These are phyloP conservation scores for Clytia hemisphaerica DNA, from an alignment of 30 jellyfish, hydroid and myxozoan genomes.

Conservation along the genomic window DNA sequence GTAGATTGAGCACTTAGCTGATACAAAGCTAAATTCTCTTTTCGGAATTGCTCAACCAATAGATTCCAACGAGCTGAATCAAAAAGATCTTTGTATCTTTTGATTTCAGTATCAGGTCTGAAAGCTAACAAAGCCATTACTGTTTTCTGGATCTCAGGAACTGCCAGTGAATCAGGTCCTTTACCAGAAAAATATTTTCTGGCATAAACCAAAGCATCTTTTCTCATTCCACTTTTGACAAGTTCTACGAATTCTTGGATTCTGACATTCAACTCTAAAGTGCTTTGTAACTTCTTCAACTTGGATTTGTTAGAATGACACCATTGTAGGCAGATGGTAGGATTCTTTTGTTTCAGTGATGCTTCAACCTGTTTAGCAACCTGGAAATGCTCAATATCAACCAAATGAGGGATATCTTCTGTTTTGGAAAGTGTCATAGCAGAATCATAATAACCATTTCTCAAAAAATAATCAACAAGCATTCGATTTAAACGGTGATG, in stretches of 20 bases:
- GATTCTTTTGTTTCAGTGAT: conserved; percentile 50
- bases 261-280: conserved; percentile 82
- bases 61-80: conserved; percentile 72
- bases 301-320: conserved; percentile 90
- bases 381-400: conserved; percentile 78
- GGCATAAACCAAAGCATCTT: conserved; percentile 86
- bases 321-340: conserved; percentile 87
- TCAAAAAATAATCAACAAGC: conserved; percentile 82
- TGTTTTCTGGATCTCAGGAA: conserved; percentile 65
- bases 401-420: conserved; percentile 58
- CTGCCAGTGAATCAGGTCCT: conserved; percentile 31
- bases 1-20: conserved; percentile 85
- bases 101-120: conserved; percentile 51
- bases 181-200: conserved; percentile 68
- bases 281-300: conserved; percentile 71
- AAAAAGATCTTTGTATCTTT: conserved; percentile 64
- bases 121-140: conserved; percentile 89
- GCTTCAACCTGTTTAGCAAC: conserved; percentile 84
- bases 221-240: conserved; percentile 50
- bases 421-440: conserved; percentile 74
- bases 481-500: conserved; percentile 65
- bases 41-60: conserved; percentile 79
- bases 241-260: conserved; percentile 92
- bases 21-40: conserved; percentile 85
- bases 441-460: conserved; percentile 81